Evolutionary conservation across 2,113 vertebrate species (phyloP), one percentile per base, ranked within the genome.

Genomic region (Camelus bactrianus): DNA sequence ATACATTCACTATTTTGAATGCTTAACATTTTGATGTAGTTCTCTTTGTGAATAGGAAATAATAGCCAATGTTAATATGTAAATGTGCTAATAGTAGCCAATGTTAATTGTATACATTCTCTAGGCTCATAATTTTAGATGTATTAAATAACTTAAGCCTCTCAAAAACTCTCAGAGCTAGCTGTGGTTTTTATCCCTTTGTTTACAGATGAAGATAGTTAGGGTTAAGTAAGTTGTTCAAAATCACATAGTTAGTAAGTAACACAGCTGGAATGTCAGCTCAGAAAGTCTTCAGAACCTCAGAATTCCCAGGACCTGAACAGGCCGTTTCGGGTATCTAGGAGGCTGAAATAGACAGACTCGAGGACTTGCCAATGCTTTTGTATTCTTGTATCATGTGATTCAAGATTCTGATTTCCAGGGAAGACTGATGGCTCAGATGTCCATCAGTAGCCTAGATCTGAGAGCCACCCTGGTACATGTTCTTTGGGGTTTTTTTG

Each of bases 141-240:
- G 46, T 56, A 67, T 89, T 92, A n/a, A 38, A 35, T 79, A 42
- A 94, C 6, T 67, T 92, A 86, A 82, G 89, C 54, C 22, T 77
- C 32, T 91, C 62, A 79, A 77, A 89, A 93, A 20, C 38, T 46
- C 62, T 73, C 46, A 56, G 58, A 75, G 15, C 50, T 67, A 12
- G 48, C 12, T 81, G 38, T 8, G 35, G 28, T 88, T 94, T 94
- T 73, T 94, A 87, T 46, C 12, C 52, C 20, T 28, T 0, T 94
- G 46, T 79, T 89, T 84, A 96, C 15, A 96, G 48, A 38, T 70
- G 77, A 96, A 82, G 62, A 72, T 64, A 54, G 38, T n/a, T 80
- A 50, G 38, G 38, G 11, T 85, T 89, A 70, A 70, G 22, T 50
- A 82, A 89, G 56, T 87, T 65, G 35, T 30, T 92, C 60, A 70